Evolutionary conservation across 2,888 invertebrate genomes (phyloP).

Genomic region (Brachycybe producta): DNA sequence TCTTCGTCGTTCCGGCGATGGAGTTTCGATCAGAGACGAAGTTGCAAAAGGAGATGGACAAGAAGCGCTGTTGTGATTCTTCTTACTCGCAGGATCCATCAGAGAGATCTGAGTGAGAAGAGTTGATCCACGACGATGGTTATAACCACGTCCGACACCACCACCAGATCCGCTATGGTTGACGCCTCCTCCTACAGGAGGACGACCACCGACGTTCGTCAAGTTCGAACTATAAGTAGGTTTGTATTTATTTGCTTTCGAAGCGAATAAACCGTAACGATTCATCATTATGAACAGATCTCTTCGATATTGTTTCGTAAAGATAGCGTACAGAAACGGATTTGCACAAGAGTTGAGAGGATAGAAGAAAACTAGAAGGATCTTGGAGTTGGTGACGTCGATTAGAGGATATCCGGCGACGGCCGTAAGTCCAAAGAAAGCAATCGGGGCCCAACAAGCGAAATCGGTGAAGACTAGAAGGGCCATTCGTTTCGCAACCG

Average conservation of each 20-base stretch:
- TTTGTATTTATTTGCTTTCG: slow-evolving; percentile 3
- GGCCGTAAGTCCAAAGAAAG: slow-evolving; percentile 76
- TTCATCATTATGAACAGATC: slow-evolving; percentile 56
- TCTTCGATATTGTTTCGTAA: slow-evolving; percentile 71
- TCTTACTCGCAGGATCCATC: not conserved
- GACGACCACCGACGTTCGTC: not conserved
- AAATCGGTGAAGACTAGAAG: slow-evolving; percentile 67
- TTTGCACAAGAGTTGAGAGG: slow-evolving; percentile 85
- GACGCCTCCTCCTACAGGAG: not conserved
- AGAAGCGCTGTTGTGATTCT: not conserved
- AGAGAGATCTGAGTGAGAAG: not conserved
- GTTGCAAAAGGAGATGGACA: not conserved
- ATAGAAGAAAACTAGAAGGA: slow-evolving; percentile 76
- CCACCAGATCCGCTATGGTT: not conserved
- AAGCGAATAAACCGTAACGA: slow-evolving; percentile 37
- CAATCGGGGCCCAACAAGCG: slow-evolving; percentile 58
- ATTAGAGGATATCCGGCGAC: slow-evolving; percentile 70
- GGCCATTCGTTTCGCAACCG: slow-evolving; percentile 80
- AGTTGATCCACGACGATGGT: not conserved
- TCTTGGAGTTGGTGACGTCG: slow-evolving; percentile 49
- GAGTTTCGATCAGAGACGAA: not conserved
- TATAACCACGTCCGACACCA: not conserved
- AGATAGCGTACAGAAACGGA: slow-evolving; percentile 79
- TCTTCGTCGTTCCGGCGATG: not conserved
- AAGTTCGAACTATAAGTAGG: not conserved